Conservation (phyloP, 2,797 vertebrate species). For the Toxotes lorentzi region DNA sequence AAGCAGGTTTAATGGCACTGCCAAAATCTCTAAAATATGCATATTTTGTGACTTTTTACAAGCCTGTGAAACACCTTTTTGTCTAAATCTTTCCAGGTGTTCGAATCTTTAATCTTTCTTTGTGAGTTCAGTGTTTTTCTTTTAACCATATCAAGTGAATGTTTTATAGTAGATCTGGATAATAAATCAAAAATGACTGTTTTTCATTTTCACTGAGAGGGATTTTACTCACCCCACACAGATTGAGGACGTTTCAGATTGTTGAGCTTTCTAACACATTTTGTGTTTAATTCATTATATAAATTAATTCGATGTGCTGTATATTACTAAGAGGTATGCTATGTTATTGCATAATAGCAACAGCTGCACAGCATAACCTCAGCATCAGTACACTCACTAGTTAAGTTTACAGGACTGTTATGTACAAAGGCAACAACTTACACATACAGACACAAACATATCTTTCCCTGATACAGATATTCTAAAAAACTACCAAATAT, state of each 20-base stretch:
- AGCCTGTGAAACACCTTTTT: neutral
- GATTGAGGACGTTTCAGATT: neutral
- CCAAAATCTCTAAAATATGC: slow-evolving; percentile 28
- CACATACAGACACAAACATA: slow-evolving; percentile 61
- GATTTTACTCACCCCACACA: slow-evolving; percentile 15
- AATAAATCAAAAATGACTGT: slow-evolving; percentile 52
- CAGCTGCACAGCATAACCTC: slow-evolving; percentile 63
- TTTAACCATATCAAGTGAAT: slow-evolving; percentile 44
- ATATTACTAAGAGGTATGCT: slow-evolving; percentile 60
- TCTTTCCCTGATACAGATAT: slow-evolving; percentile 79
- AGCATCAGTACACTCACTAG: slow-evolving; percentile 52
- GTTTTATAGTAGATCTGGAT: slow-evolving; percentile 42
- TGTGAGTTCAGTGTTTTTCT: slow-evolving; percentile 3
- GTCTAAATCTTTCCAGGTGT: slow-evolving; percentile 16
- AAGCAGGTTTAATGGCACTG: slow-evolving; percentile 20
- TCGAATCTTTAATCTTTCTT: slow-evolving; percentile 4
- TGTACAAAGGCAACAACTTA: slow-evolving; percentile 82
- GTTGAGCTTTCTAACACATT: slow-evolving; percentile 39
- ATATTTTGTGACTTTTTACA: slow-evolving; percentile 36
- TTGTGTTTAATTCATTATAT: slow-evolving; percentile 35
- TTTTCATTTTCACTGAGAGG: slow-evolving; percentile 8
- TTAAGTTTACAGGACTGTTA: slow-evolving; percentile 75
- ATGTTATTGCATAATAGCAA: slow-evolving; percentile 70
- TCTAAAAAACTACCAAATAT: slow-evolving; percentile 84
- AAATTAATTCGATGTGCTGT: slow-evolving; percentile 61